These are phyloP conservation scores for Actinemys pallida DNA, from an alignment of 2,113 vertebrate species.

Conservation along the genomic window DNA sequence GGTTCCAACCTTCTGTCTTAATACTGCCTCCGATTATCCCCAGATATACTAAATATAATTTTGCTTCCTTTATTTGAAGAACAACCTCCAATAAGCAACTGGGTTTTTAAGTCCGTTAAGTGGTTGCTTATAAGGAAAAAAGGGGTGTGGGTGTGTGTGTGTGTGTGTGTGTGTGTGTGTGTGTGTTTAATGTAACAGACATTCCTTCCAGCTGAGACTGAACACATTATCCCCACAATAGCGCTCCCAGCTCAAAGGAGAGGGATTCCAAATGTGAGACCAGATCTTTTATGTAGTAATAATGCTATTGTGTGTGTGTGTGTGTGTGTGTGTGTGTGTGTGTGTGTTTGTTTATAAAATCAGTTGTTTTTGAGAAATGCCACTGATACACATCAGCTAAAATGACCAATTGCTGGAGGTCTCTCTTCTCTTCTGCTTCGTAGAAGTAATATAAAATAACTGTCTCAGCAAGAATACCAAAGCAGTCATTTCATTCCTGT, in stretches of 20 bases:
- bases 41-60: background rate
- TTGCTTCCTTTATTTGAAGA: background rate
- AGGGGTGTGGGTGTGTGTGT: too few relatives aligned
- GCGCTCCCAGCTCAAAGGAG: background rate
- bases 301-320: conserved; percentile 1
- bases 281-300: background rate
- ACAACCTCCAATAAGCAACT: background rate
- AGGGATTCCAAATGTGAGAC: background rate
- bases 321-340: conserved; percentile 26
- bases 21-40: background rate
- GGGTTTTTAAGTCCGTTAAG: background rate
- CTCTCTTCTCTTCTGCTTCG: background rate
- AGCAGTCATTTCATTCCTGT: background rate
- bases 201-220: background rate
- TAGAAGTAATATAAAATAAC: background rate
- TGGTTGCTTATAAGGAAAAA: background rate
- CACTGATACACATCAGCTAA: conserved; percentile 35
- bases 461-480: background rate
- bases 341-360: background rate
- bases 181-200: background rate
- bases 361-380: conserved; percentile 32
- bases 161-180: too few relatives aligned
- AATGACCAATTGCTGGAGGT: conserved; percentile 37
- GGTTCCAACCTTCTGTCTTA: background rate
- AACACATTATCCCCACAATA: background rate